These are phyloP conservation scores for Oscheius sp. DNA, from an alignment of 2,888 invertebrate species.

Conservation along the genomic window DNA sequence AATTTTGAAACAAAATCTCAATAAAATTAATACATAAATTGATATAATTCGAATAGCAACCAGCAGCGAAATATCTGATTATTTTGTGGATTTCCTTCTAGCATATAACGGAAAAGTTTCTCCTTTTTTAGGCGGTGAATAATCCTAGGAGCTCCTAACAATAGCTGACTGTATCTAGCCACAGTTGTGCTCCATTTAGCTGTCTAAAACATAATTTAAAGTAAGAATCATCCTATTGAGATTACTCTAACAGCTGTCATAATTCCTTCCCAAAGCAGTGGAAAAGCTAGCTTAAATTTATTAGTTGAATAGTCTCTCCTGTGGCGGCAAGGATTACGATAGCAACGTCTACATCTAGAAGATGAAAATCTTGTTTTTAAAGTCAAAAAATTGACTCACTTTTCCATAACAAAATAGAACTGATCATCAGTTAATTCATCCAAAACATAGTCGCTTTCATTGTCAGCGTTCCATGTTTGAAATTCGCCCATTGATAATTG, in stretches of 20 bases:
- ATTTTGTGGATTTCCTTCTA: too few species aligned
- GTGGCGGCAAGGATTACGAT: not conserved
- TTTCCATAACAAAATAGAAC: not conserved
- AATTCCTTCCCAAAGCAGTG: not conserved
- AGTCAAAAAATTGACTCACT: not conserved
- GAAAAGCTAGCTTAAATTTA: not conserved
- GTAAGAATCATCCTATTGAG: not conserved
- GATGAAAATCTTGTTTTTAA: too few species aligned
- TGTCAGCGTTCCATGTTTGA: not conserved
- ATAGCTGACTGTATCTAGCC: not conserved
- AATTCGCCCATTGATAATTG: not conserved
- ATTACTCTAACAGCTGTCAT: not conserved
- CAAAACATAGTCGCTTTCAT: not conserved
- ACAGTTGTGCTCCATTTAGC: not conserved
- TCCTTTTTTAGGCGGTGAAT: too few species aligned
- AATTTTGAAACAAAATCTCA: too few species aligned
- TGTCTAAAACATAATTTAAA: not conserved
- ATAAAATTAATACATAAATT: too few species aligned
- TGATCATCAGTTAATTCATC: not conserved
- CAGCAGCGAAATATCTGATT: too few species aligned
- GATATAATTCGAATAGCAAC: too few species aligned
- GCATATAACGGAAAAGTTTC: too few species aligned
- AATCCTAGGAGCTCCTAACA: slow-evolving; percentile 12
- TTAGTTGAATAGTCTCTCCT: not conserved
- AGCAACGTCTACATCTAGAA: not conserved